Conservation (phyloP, 2,888 invertebrate genomes). For the Tanytarsus gracilentus region DNA sequence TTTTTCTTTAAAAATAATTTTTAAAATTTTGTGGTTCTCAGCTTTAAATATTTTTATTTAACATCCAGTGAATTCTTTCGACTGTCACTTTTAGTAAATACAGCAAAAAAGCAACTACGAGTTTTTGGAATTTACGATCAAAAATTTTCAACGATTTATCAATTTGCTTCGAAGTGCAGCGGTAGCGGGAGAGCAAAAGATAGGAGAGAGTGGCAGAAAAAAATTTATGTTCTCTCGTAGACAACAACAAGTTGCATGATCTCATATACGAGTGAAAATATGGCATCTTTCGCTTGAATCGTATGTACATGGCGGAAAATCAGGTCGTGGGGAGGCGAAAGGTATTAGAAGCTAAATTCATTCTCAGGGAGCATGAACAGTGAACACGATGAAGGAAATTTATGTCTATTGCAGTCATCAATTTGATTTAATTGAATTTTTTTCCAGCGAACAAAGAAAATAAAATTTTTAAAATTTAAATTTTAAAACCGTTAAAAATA, state of each 20-base stretch:
- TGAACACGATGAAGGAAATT: not conserved
- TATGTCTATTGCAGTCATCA: slow-evolving; percentile 3
- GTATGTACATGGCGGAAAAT: not conserved
- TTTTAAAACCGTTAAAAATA: too few species aligned
- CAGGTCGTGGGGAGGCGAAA: not conserved
- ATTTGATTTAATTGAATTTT: slow-evolving; percentile 12
- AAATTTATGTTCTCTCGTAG: not conserved
- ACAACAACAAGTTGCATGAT: slow-evolving; percentile 11
- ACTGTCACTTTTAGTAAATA: too few species aligned
- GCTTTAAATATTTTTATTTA: too few species aligned
- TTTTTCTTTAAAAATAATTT: too few species aligned
- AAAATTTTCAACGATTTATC: slow-evolving; percentile 12
- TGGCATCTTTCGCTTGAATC: not conserved
- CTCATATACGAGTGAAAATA: not conserved
- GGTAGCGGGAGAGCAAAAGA: too few species aligned
- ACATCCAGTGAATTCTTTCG: too few species aligned
- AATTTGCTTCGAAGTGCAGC: not conserved
- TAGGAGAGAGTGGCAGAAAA: too few species aligned
- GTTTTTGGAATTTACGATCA: slow-evolving; percentile 11
- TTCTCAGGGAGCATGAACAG: not conserved
- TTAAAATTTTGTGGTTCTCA: too few species aligned
- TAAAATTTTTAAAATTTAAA: not conserved
- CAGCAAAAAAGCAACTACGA: not conserved
- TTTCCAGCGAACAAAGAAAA: not conserved
- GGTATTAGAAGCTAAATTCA: not conserved